Evolutionary conservation across 64 coral and sea anemone genomes (phyloP), one percentile per base, ranked within the genome.

Genomic region (Stichodactyla mertensii): DNA sequence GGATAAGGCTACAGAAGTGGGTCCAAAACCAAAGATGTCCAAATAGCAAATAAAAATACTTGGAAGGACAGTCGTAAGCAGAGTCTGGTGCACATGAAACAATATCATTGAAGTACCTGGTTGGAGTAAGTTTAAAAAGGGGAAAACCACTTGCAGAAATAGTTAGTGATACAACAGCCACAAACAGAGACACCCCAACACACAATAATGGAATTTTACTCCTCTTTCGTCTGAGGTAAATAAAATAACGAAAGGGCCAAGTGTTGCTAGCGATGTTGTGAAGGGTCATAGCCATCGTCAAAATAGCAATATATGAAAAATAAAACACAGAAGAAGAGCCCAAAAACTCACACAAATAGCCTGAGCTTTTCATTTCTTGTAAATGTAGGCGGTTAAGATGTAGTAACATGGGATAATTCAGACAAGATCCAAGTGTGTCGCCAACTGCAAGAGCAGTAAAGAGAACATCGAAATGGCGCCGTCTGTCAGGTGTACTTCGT

Each of bases 391-490:
- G 20, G 5, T 78, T 0, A 4, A 52, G 0, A 78, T 45, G 11
- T 0, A 31, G 10, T 18, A 78, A 18, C 1, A 51, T 52, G 51
- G 24, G 77, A 78, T 26, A 78, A 14, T 45, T 28, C 8, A 78
- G 16, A 16, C 77, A 78, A 0, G 77, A 78, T 7, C 77, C 77
- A 78, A 28, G 9, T 10, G 20, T 4, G 16, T 45, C 24, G 11
- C 24, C 77, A 51, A 11, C 24, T 45, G 51, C 77, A 28, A 78
- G 26, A 28, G 77, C 24, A 78, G 26, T 45, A 78, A 45, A 78
- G 26, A 78, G 77, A 78, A 78, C 77, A 16, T 78, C 77, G 15
- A 78, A 28, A 78, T 78, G 77, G 24, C 77, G 77, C 28, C 51
- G 26, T 78, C 51, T 28, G 10, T 78, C 77, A 10, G 51, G 8